Base-by-base conservation (phyloP, 2,113 vertebrate species). In the Eretmochelys imbricata region DNA sequence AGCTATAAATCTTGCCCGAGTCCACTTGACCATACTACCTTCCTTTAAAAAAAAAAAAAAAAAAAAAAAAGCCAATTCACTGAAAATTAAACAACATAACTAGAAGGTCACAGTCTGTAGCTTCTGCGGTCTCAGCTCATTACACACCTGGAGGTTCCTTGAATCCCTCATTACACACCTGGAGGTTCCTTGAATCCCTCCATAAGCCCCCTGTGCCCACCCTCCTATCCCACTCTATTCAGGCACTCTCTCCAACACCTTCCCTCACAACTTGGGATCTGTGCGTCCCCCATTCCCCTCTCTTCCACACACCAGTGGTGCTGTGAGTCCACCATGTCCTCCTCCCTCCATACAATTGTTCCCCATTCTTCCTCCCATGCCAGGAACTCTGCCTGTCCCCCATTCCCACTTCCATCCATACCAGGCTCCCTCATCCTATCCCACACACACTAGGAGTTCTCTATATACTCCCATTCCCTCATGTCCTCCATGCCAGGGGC, bases 11-110 rank as follows among this genome's bases (percentile, higher is more conserved):
- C 72, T 62, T 82, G 85, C 89, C n/a, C 78, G 53, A 87, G 90
- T 92, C 93, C 97, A 69, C 62, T 0, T 0, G 24, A 31, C 80
- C 87, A 82, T 59, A 24, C 57, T 59, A 59, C 9, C 25, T 59
- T 59, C 27, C 57, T 94, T 91, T 91, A 84, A 27, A 95, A 95
- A 93, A 25, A 62, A 27, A 93, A 25, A 62, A 4, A 51, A 89
- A 87, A 31, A 42, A 69, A 96, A 93, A 92, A 49, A 49, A 49
- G 89, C 48, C 69, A 91, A 95, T 90, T 95, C 94, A 95, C 49
- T 31, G 4, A 81, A 84, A 89, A 85, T 94, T 89, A 92, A 95
- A 82, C 9, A 89, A 78, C n/a, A 12, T 4, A 29, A 27, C 55
- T 57, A 57, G 55, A 57, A 25, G 25, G 55, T 57, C 55, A 57